Evolutionary conservation across 2,888 invertebrate genomes (phyloP).

Genomic region (Buathra laborator): DNA sequence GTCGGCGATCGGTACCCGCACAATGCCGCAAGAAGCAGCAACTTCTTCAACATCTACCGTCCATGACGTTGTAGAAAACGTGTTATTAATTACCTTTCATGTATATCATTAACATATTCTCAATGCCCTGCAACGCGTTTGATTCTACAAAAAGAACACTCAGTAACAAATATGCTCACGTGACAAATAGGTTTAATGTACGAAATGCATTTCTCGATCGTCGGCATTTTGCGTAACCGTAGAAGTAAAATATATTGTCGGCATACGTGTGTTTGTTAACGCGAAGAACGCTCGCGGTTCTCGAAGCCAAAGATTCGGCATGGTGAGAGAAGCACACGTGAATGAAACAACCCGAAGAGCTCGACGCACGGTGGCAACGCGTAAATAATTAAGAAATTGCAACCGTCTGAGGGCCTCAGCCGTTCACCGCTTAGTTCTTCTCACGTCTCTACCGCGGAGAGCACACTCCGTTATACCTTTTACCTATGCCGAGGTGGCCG

Average conservation of each 20-base stretch:
- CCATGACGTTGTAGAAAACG: slow-evolving; percentile 18
- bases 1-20: slow-evolving; percentile 48
- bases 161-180: too few species aligned
- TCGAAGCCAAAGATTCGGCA: slow-evolving; percentile 69
- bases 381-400: slow-evolving; percentile 79
- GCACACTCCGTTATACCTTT: slow-evolving; percentile 26
- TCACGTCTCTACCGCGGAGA: slow-evolving; percentile 16
- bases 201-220: too few species aligned
- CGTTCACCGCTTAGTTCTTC: slow-evolving; percentile 36
- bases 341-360: slow-evolving; percentile 69
- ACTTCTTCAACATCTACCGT: slow-evolving; percentile 36
- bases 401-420: slow-evolving; percentile 39
- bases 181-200: too few species aligned
- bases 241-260: slow-evolving; percentile 51
- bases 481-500: slow-evolving; percentile 39
- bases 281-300: slow-evolving; percentile 66
- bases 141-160: not conserved
- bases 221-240: slow-evolving; percentile 30
- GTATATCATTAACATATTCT: slow-evolving; percentile 27
- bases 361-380: slow-evolving; percentile 69
- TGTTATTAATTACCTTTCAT: slow-evolving; percentile 21
- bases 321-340: slow-evolving; percentile 61
- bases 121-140: not conserved
- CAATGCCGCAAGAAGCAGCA: slow-evolving; percentile 3
- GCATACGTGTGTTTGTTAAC: slow-evolving; percentile 34